phyloP scores from a whole-genome alignment of 2,113 vertebrate genomes.

The Salminus brasiliensis region DNA sequence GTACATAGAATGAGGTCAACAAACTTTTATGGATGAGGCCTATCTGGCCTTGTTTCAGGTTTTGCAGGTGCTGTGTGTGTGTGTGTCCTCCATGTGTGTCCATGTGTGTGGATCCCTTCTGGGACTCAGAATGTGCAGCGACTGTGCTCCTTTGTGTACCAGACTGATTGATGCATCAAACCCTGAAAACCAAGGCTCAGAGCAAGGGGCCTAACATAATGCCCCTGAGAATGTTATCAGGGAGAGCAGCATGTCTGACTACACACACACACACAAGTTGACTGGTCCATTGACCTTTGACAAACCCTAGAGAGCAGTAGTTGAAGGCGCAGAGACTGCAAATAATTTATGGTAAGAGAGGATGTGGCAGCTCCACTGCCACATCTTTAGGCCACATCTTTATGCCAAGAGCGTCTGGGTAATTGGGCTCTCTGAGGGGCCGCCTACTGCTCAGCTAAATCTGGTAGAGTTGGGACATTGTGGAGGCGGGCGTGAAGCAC shows the following conservation, averaged over 20 bases:
- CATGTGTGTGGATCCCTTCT: background rate
- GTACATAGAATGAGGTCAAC: background rate
- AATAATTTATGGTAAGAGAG: slow-evolving; percentile 9
- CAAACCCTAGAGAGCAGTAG: background rate
- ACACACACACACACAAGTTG: background rate
- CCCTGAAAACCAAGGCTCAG: background rate
- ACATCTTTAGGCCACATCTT: background rate
- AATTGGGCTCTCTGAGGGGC: slow-evolving; percentile 7
- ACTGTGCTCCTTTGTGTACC: background rate
- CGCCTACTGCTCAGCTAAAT: slow-evolving; percentile 23
- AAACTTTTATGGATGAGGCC: background rate
- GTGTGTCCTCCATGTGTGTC: background rate
- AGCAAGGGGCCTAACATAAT: background rate
- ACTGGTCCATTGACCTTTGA: slow-evolving; percentile 1
- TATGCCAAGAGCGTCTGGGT: background rate
- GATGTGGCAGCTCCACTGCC: background rate
- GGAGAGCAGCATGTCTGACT: background rate
- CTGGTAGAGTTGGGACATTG: slow-evolving; percentile 16
- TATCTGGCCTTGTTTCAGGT: background rate
- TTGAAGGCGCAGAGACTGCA: background rate
- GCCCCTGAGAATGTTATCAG: slow-evolving; percentile 10
- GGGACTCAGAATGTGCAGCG: too few relatives aligned
- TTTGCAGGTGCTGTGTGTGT: background rate
- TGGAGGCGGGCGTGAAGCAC: background rate
- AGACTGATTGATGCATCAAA: background rate